Evolutionary conservation across 30 jellyfish, hydroid and myxozoan genomes (phyloP), one percentile per base, ranked within the genome.

Genomic region (Aurelia coerulea): DNA sequence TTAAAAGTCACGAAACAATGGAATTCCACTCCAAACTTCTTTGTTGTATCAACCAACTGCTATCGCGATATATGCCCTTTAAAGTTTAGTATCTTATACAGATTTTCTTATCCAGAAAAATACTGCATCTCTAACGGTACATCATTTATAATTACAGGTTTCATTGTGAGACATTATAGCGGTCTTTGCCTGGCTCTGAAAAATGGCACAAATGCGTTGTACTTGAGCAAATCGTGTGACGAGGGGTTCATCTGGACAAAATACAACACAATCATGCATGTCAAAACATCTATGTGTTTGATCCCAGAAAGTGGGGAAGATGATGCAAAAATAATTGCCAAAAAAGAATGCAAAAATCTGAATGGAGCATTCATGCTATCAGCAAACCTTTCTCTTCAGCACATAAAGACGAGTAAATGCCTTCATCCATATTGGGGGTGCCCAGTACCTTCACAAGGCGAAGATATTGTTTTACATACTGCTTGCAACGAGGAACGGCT

Each of bases 381-480:
- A 3, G 78, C 82, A 13, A 74, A 85, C 68, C 65, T 32, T 11
- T 81, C 97, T 39, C 70, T 81, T 17, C 86, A 77, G 19, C 97
- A 89, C 49, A 35, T 65, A 31, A 35, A 51, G 60, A 23, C 92
- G 15, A 69, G 71, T 59, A 89, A 89, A 69, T 89, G 97, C 73
- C 31, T 89, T 46, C 97, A 89, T 49, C 97, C 97, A 17, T 70
- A 81, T 18, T 80, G 97, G 73, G 97, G 97, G 1, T 80, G 88
- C 69, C 76, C 87, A 15, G 78, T 66, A 9, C 97, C 97, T 4
- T 31, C 64, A 17, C 78, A 81, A 23, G 93, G 93, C 9, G 85
- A 80, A 64, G 41, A 18, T 6, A 63, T 84, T 34, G 93, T 89
- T 17, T 37, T 89, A 33, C 89, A 82, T 41, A 46, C 78, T 17